Conservation (phyloP, 2,888 invertebrate species). For the Cylindroiulus punctatus region DNA sequence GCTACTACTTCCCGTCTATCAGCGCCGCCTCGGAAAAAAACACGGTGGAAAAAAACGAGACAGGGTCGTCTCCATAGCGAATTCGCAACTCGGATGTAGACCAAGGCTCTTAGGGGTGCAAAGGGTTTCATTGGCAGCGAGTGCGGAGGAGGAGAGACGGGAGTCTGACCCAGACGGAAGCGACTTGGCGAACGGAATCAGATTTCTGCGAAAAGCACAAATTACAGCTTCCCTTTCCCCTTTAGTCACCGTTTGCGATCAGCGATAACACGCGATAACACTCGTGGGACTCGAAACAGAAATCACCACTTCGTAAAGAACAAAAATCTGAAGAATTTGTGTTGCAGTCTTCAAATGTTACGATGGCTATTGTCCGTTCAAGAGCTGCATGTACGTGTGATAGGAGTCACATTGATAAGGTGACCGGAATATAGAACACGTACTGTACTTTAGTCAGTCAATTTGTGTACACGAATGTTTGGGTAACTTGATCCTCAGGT, state of each 20-base stretch:
- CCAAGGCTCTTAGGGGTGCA: slow-evolving; percentile 48
- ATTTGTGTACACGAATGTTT: too few species aligned
- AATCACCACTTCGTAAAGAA: not conserved
- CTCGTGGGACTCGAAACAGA: not conserved
- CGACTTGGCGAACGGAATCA: slow-evolving; percentile 14
- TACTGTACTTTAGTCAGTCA: too few species aligned
- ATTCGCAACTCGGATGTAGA: slow-evolving; percentile 42
- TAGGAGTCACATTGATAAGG: too few species aligned
- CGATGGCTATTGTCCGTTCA: too few species aligned
- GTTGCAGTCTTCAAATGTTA: too few species aligned
- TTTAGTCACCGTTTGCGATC: slow-evolving; percentile 30
- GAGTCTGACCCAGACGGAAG: slow-evolving; percentile 41
- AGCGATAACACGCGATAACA: not conserved
- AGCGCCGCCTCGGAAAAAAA: slow-evolving; percentile 34
- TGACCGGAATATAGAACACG: too few species aligned
- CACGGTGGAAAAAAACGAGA: not conserved
- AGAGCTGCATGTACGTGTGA: too few species aligned
- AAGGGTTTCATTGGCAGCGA: slow-evolving; percentile 46
- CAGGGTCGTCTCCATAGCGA: slow-evolving; percentile 52
- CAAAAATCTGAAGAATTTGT: not conserved
- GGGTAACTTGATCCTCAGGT: too few species aligned
- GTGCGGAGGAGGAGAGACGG: slow-evolving; percentile 25
- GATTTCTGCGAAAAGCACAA: slow-evolving; percentile 6
- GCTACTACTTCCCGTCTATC: slow-evolving; percentile 51
- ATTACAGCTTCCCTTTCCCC: slow-evolving; percentile 16